Conservation (phyloP, 2,797 vertebrate species). For the Buceros bicornis region DNA sequence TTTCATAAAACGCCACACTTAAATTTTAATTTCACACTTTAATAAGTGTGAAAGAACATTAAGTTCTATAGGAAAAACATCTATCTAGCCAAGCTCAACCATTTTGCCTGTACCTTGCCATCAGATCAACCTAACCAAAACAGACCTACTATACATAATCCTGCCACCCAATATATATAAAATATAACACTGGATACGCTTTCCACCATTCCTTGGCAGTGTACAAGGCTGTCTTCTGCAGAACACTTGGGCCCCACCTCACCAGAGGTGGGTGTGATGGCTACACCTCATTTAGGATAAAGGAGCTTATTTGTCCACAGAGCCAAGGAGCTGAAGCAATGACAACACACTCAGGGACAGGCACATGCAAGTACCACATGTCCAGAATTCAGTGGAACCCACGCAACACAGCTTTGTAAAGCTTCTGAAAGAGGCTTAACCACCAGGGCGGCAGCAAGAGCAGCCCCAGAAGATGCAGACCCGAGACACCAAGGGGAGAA, state of each 20-base stretch:
- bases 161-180: neutral
- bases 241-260: neutral
- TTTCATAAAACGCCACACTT: slow-evolving; percentile 35
- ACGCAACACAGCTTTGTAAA: neutral
- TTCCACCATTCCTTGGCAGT: neutral
- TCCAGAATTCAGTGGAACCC: neutral
- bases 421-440: neutral
- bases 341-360: neutral
- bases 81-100: neutral
- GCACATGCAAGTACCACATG: neutral
- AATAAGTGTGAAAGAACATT: neutral
- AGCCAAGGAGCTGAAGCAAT: neutral
- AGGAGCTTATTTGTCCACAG: neutral
- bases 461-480: neutral
- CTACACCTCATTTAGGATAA: neutral
- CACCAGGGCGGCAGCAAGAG: neutral
- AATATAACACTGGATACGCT: neutral
- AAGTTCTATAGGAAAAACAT: slow-evolving; percentile 12
- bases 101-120: neutral
- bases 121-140: neutral
- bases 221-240: neutral
- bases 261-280: neutral
- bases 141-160: neutral
- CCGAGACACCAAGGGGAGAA: neutral
- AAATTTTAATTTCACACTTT: slow-evolving; percentile 20